Percentiles rank a stretch among this genome's conserved stretches.
These are phyloP conservation scores for Drosophila paulistorum DNA, from an alignment of 1,140 invertebrate genomes.

Conservation along the genomic window DNA sequence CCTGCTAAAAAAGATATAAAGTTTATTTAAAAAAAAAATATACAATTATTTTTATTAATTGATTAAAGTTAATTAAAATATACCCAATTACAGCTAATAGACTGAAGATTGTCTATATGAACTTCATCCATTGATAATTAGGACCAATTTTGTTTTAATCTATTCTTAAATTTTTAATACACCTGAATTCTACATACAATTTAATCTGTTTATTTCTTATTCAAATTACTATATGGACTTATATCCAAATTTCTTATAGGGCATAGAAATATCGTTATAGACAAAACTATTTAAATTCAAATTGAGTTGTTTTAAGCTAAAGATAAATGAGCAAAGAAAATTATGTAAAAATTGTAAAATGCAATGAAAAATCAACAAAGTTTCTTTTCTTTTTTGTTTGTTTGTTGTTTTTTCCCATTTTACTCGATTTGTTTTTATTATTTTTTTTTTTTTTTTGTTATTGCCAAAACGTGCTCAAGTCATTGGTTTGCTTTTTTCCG, in stretches of 20 bases:
- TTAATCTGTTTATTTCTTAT: no score
- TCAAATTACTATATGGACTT: no score
- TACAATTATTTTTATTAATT: no score
- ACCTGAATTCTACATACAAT: no score
- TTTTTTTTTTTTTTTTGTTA: constrained; percentile 1
- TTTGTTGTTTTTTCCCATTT: constrained; percentile 1
- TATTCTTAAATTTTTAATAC: no score
- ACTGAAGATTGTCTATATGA: no score
- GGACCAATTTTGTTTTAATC: no score
- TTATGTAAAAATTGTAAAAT: constrained; percentile 61
- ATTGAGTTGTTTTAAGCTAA: constrained; percentile 60
- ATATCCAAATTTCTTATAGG: not conserved
- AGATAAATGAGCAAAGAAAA: constrained; percentile 34
- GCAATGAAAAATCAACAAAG: constrained; percentile 19
- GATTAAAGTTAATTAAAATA: no score
- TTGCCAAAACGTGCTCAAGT: constrained; percentile 50
- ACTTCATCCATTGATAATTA: no score
- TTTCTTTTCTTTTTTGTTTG: constrained; percentile 12
- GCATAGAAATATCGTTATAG: not conserved
- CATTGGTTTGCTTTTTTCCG: constrained; percentile 30
- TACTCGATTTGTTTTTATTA: not conserved
- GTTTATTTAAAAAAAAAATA: no score
- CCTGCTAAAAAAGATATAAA: no score
- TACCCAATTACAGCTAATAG: no score
- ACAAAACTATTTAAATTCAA: constrained; percentile 26